phyloP scores from a whole-genome alignment of 2,113 vertebrate species.

The Lucifuga dentata region DNA sequence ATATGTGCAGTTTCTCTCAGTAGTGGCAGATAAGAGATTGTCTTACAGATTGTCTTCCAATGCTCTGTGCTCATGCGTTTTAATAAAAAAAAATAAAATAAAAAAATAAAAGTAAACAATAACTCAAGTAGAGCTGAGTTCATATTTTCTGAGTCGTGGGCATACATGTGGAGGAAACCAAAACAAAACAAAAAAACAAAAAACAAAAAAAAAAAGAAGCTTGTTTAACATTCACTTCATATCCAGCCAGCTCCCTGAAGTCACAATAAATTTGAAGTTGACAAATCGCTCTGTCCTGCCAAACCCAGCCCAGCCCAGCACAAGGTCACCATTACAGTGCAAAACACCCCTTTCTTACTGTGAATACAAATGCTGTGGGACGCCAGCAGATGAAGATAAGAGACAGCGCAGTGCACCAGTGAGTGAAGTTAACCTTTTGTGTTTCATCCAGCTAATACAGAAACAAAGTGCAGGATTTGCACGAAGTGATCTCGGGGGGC shows the following conservation, averaged over 20 bases:
- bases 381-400: slow-evolving; percentile 46
- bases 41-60: slow-evolving; percentile 13
- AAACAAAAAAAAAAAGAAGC: no score
- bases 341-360: slow-evolving; percentile 44
- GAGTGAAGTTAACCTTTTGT: slow-evolving; percentile 37
- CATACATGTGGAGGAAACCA: slow-evolving; percentile 9
- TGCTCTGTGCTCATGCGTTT: slow-evolving; percentile 13
- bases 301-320: slow-evolving; percentile 42
- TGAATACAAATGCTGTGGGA: slow-evolving; percentile 42
- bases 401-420: slow-evolving; percentile 20
- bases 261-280: slow-evolving; percentile 65
- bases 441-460: slow-evolving; percentile 29
- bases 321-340: slow-evolving; percentile 64
- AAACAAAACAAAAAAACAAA: no score
- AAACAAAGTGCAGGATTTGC: slow-evolving; percentile 27
- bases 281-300: slow-evolving; percentile 54
- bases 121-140: slow-evolving; percentile 16
- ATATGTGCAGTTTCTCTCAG: slow-evolving; percentile 15
- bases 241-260: slow-evolving; percentile 56
- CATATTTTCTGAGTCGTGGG: slow-evolving; percentile 4
- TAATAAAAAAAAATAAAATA: background rate
- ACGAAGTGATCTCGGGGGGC: slow-evolving; percentile 48
- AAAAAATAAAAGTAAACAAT: background rate
- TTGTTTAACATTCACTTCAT: slow-evolving; percentile 43
- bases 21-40: slow-evolving; percentile 1